Base-by-base conservation (phyloP, 2,113 vertebrate genomes). In the Nasalis larvatus region DNA sequence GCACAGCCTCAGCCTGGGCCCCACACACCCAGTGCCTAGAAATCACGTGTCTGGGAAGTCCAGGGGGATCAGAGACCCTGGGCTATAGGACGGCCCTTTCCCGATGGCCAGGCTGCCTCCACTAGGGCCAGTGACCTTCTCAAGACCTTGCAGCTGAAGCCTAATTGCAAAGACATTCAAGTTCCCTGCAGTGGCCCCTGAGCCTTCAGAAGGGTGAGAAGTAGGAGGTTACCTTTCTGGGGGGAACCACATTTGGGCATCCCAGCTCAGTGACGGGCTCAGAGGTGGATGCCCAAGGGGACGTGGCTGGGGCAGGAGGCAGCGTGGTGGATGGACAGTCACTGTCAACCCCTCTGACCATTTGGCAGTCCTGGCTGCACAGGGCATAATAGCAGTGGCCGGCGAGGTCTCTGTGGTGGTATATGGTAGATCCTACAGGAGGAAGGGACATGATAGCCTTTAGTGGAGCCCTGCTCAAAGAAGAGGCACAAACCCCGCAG, bases 321-420 rank as follows among this genome's bases (percentile, higher is more conserved):
- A 27, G 0, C 0, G 14, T 5, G 9, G 76, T 47, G 35, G 84
- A 60, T 13, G 91, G 92, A 30, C 98, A 98, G 16, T 0, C 0
- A 0, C 1, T 52, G 98, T 99, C 37, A 0, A 0, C 5, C 21
- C 20, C 3, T 49, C 92, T 98, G 45, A 98, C 97, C 96, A 99
- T 76, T 0, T 17, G 54, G 94, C 99, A 99, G 0, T 37, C 68
- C 0, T 25, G 10, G 97, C 77, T 98, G 95, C 99, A 99, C 3
- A 97, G 12, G 0, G 99, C 98, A 5, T 97, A 99, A 86, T 98
- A 99, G 83, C 98, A 98, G 98, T 99, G 99, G 0, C 99, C 99
- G 0, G 80, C 97, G 0, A 96, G 98, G 97, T 99, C 99, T 0
- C 76, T 96, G 94, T 40, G 1, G 20, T 98, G 98, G 68, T 99